Conservation (phyloP, 2,113 vertebrate species). For the Nicator chloris region DNA sequence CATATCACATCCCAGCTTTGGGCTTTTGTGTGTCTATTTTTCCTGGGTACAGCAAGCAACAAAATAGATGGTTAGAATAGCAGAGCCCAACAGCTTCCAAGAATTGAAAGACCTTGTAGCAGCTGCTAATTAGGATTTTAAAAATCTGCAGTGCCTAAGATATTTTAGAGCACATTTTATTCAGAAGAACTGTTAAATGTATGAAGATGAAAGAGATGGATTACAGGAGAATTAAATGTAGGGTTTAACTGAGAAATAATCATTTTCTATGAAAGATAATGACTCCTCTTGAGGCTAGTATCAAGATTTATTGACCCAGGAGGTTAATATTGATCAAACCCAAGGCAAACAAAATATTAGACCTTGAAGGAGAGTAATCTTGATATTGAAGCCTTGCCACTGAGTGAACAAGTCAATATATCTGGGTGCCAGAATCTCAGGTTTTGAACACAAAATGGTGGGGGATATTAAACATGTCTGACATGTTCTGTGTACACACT, state of each 20-base stretch:
- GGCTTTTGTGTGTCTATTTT: not conserved
- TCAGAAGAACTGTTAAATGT: not conserved
- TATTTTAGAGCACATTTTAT: not conserved
- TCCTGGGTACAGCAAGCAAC: not conserved
- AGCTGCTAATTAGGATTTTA: not conserved
- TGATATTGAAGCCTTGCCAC: slow-evolving; percentile 42
- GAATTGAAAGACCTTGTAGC: not conserved
- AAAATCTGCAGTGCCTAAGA: not conserved
- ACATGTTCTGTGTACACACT: not conserved
- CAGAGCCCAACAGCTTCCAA: not conserved
- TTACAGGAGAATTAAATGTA: slow-evolving; percentile 61
- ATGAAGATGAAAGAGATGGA: slow-evolving; percentile 57
- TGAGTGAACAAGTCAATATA: slow-evolving; percentile 18
- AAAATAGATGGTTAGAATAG: not conserved
- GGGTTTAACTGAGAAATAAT: slow-evolving; percentile 73
- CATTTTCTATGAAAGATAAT: slow-evolving; percentile 72
- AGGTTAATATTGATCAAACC: slow-evolving; percentile 60
- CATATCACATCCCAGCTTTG: not conserved
- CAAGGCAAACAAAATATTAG: slow-evolving; percentile 53
- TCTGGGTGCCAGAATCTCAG: slow-evolving; percentile 3
- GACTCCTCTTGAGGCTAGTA: slow-evolving; percentile 60
- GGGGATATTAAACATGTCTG: slow-evolving; percentile 17
- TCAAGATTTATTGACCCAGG: slow-evolving; percentile 71
- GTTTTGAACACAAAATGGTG: not conserved
- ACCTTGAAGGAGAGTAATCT: slow-evolving; percentile 60